Percentiles rank a stretch among this genome's conserved stretches.
Conservation (phyloP, 2,113 vertebrate genomes). For the Stigmatopora nigra region DNA sequence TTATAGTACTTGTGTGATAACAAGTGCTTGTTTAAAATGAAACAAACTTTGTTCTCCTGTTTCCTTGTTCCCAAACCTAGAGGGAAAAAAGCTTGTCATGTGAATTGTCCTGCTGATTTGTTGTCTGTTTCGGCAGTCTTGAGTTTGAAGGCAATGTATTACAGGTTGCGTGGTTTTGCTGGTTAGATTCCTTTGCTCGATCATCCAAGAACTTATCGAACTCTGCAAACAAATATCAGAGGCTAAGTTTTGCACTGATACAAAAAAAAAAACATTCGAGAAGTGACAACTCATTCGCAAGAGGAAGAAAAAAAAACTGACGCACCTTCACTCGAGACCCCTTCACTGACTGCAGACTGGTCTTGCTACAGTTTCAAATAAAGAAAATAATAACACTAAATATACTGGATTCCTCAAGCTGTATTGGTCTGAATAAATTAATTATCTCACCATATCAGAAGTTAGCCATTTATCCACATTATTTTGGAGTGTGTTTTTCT, state of each 20-base stretch:
- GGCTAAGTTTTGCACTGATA: not conserved
- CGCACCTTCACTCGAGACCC: constrained; percentile 69
- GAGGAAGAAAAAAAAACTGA: not conserved
- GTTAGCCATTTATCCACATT: constrained; percentile 64
- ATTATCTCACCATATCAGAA: constrained; percentile 54
- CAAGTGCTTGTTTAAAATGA: constrained; percentile 3
- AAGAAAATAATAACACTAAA: constrained; percentile 7
- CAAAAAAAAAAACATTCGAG: not conserved
- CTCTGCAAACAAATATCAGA: constrained; percentile 37
- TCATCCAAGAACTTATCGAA: constrained; percentile 69
- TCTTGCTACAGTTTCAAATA: constrained; percentile 43
- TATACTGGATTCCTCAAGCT: not conserved
- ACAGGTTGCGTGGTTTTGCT: constrained; percentile 12
- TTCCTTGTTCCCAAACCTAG: constrained; percentile 25
- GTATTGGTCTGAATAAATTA: not conserved
- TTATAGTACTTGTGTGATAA: constrained; percentile 1
- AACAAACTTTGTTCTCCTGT: not conserved
- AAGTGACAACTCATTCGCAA: not conserved
- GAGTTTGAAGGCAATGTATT: constrained; percentile 17
- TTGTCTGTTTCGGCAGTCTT: constrained; percentile 32
- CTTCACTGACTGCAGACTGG: constrained; percentile 51
- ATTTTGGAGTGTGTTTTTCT: constrained; percentile 42
- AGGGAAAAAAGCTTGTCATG: constrained; percentile 70
- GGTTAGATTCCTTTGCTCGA: constrained; percentile 46
- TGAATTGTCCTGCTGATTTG: constrained; percentile 44